These are phyloP conservation scores for Triplophysa bombifrons DNA, from an alignment of 2,797 vertebrate species.

Conservation along the genomic window DNA sequence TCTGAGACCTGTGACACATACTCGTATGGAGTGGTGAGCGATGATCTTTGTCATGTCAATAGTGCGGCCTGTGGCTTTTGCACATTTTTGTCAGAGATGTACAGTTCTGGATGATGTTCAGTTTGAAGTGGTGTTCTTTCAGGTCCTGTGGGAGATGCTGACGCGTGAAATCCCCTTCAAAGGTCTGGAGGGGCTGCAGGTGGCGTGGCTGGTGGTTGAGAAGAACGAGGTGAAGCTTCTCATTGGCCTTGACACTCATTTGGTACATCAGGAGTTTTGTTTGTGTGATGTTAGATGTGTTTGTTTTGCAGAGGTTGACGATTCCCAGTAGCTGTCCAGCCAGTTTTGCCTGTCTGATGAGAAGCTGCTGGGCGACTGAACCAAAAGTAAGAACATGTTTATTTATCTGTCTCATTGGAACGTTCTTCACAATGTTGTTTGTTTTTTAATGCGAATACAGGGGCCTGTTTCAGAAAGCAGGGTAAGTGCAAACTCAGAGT, in stretches of 20 bases:
- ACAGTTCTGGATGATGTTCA: background rate
- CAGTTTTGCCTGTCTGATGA: constrained; percentile 94
- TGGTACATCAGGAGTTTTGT: background rate
- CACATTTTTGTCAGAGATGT: background rate
- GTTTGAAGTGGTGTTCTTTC: constrained; percentile 47
- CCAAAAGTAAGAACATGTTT: constrained; percentile 81
- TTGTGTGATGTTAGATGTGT: background rate
- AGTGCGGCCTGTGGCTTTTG: too few relatives aligned
- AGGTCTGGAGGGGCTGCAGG: constrained; percentile 98
- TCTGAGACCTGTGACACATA: constrained; percentile 98
- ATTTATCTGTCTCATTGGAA: background rate
- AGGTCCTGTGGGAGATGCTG: constrained; percentile 99
- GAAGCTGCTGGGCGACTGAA: constrained; percentile 89
- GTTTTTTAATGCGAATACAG: too few relatives aligned
- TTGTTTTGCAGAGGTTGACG: constrained; percentile 88
- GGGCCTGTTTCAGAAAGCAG: too few relatives aligned
- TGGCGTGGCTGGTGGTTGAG: constrained; percentile 99
- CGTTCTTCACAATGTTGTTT: background rate
- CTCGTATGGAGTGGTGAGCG: constrained; percentile 96
- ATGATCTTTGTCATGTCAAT: too few relatives aligned
- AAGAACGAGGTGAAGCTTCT: constrained; percentile 89
- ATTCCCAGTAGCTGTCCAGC: constrained; percentile 94
- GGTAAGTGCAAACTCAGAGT: too few relatives aligned
- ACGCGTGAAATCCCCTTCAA: constrained; percentile 98
- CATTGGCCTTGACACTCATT: background rate